Conservation (phyloP, 2,888 invertebrate species). For the Tachina lurida region DNA sequence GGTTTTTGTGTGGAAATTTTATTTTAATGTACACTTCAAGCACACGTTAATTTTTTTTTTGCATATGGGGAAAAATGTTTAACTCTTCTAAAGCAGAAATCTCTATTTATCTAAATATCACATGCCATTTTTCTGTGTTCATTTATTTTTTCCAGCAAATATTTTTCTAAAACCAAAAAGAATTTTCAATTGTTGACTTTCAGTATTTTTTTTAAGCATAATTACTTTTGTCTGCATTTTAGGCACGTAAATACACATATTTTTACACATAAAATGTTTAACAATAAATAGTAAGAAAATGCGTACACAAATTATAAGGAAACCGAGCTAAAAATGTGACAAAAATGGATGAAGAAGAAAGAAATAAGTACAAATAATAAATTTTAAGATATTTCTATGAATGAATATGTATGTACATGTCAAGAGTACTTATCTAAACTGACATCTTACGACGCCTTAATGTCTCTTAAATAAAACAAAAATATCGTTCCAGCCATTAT, state of each 20-base stretch:
- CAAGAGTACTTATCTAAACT: slow-evolving; percentile 65
- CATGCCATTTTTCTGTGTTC: no score
- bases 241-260: slow-evolving; percentile 45
- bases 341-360: slow-evolving; percentile 14
- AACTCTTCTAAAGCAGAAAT: no score
- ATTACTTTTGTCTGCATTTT: slow-evolving; percentile 42
- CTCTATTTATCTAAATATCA: no score
- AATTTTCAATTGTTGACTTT: no score
- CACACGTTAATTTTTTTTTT: no score
- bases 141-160: no score
- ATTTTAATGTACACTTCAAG: no score
- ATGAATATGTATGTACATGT: slow-evolving; percentile 59
- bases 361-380: background rate
- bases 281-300: slow-evolving; percentile 17
- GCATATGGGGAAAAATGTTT: no score
- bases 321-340: slow-evolving; percentile 26
- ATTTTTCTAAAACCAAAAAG: no score
- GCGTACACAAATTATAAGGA: background rate
- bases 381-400: slow-evolving; percentile 34
- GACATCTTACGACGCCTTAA: slow-evolving; percentile 71
- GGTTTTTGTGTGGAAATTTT: no score
- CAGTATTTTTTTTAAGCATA: background rate
- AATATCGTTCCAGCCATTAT: slow-evolving; percentile 34
- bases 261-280: slow-evolving; percentile 43
- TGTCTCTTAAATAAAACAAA: slow-evolving; percentile 66